phyloP scores from a whole-genome alignment of 2,797 vertebrate species.

The Mormyrus proboscirostris region DNA sequence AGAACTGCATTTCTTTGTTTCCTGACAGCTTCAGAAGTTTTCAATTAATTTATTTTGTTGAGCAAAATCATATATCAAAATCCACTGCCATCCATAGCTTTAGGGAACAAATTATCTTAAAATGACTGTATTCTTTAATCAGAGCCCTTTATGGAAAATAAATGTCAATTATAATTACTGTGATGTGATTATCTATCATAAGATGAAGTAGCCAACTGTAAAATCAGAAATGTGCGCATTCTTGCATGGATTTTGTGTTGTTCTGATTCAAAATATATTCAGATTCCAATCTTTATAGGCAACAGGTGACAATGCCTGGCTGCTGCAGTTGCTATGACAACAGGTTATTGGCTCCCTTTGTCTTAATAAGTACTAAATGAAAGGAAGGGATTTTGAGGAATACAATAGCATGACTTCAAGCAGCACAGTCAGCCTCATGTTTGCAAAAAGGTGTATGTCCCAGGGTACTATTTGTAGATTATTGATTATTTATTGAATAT shows the following conservation, averaged over 20 bases:
- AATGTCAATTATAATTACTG: neutral
- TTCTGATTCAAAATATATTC: constrained; percentile 8
- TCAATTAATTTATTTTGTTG: neutral
- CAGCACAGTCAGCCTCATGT: neutral
- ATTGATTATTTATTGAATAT: neutral
- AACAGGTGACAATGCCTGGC: constrained; percentile 37
- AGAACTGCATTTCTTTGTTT: neutral
- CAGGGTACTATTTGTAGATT: neutral
- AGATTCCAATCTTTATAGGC: constrained; percentile 16
- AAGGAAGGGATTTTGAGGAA: neutral
- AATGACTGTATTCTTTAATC: neutral
- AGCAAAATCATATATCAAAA: neutral
- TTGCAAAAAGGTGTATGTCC: neutral
- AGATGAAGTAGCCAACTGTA: neutral
- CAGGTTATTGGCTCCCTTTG: constrained; percentile 18
- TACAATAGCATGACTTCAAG: neutral
- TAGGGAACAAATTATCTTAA: neutral
- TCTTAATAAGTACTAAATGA: neutral
- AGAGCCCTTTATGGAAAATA: neutral
- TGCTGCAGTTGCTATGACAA: constrained; percentile 39
- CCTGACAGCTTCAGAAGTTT: neutral
- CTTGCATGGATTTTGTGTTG: neutral
- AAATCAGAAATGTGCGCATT: neutral
- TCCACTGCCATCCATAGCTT: neutral
- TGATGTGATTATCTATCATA: neutral